phyloP scores from a whole-genome alignment of 2,797 vertebrate species.

The Periophthalmus magnuspinnatus region DNA sequence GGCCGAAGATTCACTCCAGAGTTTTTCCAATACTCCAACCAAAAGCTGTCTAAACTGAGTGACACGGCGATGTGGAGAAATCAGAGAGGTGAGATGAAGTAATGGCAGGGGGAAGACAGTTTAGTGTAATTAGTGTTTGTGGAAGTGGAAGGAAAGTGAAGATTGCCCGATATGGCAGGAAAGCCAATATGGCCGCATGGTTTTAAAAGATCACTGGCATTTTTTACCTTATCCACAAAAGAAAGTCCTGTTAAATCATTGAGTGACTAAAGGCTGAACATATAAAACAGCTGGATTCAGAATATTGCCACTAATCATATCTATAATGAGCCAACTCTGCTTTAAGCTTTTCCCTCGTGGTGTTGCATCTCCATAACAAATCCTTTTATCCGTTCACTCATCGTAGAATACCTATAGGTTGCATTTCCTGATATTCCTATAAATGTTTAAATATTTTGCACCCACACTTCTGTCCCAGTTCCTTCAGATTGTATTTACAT shows the following conservation, averaged over 20 bases:
- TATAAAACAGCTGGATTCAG: too few species aligned
- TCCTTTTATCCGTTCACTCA: background rate
- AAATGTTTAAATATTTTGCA: background rate
- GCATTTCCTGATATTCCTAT: background rate
- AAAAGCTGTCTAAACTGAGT: constrained; percentile 59
- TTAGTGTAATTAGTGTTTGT: constrained; percentile 8
- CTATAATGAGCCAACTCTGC: too few species aligned
- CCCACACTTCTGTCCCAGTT: constrained; percentile 1
- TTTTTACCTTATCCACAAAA: background rate
- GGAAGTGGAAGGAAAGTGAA: background rate
- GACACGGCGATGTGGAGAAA: constrained; percentile 21
- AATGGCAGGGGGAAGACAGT: constrained; percentile 12
- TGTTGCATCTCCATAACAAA: background rate
- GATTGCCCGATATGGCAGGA: background rate
- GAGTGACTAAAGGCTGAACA: too few species aligned
- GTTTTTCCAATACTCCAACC: constrained; percentile 57
- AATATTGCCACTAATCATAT: too few species aligned
- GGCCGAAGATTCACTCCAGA: constrained; percentile 64
- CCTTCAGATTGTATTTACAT: constrained; percentile 41
- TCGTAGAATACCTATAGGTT: background rate
- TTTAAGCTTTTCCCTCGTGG: too few species aligned
- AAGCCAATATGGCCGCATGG: background rate
- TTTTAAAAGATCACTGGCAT: background rate
- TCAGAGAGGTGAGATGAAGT: constrained; percentile 25
- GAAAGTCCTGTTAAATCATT: too few species aligned